These are phyloP conservation scores for Argyresthia albistria DNA, from an alignment of 2,888 invertebrate species.

Conservation along the genomic window DNA sequence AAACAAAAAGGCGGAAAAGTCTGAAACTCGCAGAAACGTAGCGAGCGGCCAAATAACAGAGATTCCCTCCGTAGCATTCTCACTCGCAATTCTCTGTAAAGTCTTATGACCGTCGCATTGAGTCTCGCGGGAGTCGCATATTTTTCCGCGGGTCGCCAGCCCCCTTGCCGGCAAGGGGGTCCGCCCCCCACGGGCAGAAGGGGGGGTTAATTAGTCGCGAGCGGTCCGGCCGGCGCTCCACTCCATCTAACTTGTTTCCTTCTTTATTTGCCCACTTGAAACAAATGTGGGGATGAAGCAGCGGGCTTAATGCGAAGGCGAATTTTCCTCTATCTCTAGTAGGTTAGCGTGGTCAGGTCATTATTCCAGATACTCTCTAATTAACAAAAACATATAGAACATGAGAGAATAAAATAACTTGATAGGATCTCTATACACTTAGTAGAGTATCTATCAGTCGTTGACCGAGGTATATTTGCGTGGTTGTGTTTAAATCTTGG, in stretches of 20 bases:
- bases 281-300: conserved; percentile 46
- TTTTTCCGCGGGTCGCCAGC: conserved; percentile 31
- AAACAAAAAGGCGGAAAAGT: no score
- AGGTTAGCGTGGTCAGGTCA: not conserved
- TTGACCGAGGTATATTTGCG: no score
- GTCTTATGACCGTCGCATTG: conserved; percentile 14
- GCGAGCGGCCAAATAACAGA: no score
- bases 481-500: no score
- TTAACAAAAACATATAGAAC: no score
- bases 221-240: conserved; percentile 49
- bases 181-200: conserved; percentile 18
- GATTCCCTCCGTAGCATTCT: no score
- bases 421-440: no score
- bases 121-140: conserved; percentile 50
- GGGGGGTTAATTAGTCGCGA: conserved; percentile 69
- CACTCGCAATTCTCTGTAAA: not conserved
- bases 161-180: conserved; percentile 23
- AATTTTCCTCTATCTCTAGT: not conserved
- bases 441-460: no score
- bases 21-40: no score
- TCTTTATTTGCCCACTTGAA: conserved; percentile 69
- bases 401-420: no score
- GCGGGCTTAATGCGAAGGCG: conserved; percentile 3
- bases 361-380: no score
- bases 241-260: conserved; percentile 67